These are phyloP conservation scores for Chrysolina americana DNA, from an alignment of 2,888 invertebrate genomes.

Conservation along the genomic window DNA sequence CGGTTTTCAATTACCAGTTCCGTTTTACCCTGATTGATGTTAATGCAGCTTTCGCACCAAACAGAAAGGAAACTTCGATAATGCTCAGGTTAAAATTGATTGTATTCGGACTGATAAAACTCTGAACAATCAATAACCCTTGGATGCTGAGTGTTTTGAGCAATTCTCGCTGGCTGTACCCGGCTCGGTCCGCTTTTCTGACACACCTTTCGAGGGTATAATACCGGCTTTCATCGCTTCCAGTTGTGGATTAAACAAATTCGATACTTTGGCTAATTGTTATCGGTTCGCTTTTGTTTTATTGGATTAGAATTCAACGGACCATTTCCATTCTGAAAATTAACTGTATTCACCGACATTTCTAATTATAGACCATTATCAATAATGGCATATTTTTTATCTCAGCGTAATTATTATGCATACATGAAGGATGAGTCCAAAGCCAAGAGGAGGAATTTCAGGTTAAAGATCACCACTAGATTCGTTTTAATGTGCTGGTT, in stretches of 20 bases:
- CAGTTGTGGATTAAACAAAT: neutral
- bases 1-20: slow-evolving; percentile 33
- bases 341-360: neutral
- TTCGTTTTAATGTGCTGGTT: no score
- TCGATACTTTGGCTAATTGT: neutral
- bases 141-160: slow-evolving; percentile 45
- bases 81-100: slow-evolving; percentile 57
- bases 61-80: slow-evolving; percentile 46
- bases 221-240: neutral
- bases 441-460: no score
- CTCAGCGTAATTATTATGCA: no score
- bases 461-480: no score
- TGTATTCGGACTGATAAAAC: slow-evolving; percentile 55
- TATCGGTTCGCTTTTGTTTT: neutral
- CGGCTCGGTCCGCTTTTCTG: slow-evolving; percentile 41
- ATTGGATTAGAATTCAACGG: neutral
- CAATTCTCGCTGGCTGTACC: slow-evolving; percentile 41
- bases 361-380: neutral
- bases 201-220: slow-evolving; percentile 39
- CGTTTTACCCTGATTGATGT: slow-evolving; percentile 38
- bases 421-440: no score
- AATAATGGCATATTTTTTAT: no score
- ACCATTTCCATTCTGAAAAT: no score
- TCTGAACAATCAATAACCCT: slow-evolving; percentile 60
- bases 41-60: slow-evolving; percentile 39